Evolutionary conservation across 2,113 vertebrate species (phyloP).

Genomic region (Heteronetta atricapilla): DNA sequence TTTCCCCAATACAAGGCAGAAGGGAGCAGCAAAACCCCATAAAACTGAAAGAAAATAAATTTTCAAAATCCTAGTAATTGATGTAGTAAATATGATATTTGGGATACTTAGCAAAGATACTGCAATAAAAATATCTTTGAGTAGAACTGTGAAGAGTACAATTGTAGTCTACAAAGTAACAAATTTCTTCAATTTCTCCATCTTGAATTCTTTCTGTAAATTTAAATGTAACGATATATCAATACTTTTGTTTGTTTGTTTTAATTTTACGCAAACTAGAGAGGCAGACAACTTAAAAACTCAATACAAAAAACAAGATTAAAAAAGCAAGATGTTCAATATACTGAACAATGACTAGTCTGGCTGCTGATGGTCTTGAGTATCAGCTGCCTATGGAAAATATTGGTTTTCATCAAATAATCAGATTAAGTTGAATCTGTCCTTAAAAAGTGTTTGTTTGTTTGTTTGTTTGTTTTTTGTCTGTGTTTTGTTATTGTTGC

Average conservation of each 20-base stretch:
- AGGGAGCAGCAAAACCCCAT: neutral
- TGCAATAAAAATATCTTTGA: slow-evolving; percentile 12
- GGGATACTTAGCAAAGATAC: slow-evolving; percentile 8
- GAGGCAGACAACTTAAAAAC: neutral
- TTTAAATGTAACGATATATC: neutral
- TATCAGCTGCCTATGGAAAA: neutral
- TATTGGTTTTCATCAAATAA: neutral
- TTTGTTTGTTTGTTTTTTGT: neutral
- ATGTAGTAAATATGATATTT: neutral
- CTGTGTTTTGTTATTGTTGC: neutral
- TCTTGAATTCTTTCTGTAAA: neutral
- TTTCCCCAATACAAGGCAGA: neutral
- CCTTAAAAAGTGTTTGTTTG: neutral
- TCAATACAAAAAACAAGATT: neutral
- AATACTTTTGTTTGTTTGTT: neutral
- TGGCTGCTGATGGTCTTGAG: neutral
- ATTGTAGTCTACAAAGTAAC: neutral
- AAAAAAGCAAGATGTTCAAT: neutral
- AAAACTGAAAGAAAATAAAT: neutral
- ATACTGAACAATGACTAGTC: neutral
- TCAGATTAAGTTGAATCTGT: neutral
- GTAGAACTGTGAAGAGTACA: slow-evolving; percentile 1
- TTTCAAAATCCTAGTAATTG: neutral
- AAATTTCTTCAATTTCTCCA: neutral
- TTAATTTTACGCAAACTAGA: neutral